Evolutionary conservation across 1,140 invertebrate genomes (phyloP).

Genomic region (Himalopsyche phryganea): DNA sequence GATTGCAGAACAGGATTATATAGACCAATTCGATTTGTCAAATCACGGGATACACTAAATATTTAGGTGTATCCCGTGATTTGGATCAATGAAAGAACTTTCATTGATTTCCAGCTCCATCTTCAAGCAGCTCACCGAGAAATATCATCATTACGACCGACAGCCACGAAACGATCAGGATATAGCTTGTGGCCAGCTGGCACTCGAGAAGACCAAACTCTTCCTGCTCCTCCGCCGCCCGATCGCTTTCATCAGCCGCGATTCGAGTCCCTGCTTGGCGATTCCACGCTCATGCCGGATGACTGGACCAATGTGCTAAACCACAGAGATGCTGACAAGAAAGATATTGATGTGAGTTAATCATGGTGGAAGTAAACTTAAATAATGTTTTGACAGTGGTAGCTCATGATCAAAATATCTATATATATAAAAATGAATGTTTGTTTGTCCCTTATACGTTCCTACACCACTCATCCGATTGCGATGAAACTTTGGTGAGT

Average conservation of each 20-base stretch:
- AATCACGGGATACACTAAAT: too few relatives aligned
- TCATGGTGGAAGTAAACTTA: too few relatives aligned
- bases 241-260: constrained; percentile 81
- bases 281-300: constrained; percentile 73
- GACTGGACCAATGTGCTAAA: constrained; percentile 61
- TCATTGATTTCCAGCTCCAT: constrained; percentile 51
- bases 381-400: too few relatives aligned
- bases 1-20: too few relatives aligned
- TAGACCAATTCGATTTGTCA: too few relatives aligned
- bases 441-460: too few relatives aligned
- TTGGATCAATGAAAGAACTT: too few relatives aligned
- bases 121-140: constrained; percentile 50
- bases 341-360: constrained; percentile 16
- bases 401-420: neutral
- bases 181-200: constrained; percentile 37
- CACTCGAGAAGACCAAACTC: constrained; percentile 19
- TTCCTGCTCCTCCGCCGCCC: constrained; percentile 59
- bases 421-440: too few relatives aligned
- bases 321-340: constrained; percentile 37
- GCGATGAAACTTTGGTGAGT: too few relatives aligned
- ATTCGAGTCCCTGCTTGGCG: constrained; percentile 81
- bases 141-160: constrained; percentile 42
- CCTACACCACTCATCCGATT: too few relatives aligned
- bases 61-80: too few relatives aligned
- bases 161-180: constrained; percentile 33